phyloP scores from a whole-genome alignment of 2,888 invertebrate species.

The Calameuta pallipes region DNA sequence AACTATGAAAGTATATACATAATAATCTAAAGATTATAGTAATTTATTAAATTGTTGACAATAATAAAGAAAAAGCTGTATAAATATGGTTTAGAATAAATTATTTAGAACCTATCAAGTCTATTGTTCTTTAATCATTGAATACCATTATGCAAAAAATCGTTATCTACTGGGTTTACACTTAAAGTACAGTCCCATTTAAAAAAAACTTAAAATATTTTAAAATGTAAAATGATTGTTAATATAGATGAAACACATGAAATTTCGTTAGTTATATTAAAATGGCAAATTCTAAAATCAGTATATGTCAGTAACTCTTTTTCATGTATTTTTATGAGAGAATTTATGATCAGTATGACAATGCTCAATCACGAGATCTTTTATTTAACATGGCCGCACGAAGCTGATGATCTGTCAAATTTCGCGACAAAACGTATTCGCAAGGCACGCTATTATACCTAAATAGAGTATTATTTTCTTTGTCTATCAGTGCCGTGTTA shows the following conservation, averaged over 20 bases:
- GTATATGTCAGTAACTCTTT: not conserved
- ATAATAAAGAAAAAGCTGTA: not conserved
- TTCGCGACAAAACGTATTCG: not conserved
- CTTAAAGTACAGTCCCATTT: not conserved
- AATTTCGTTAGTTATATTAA: not conserved
- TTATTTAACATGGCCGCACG: conserved; percentile 7
- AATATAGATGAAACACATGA: not conserved
- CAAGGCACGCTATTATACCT: not conserved
- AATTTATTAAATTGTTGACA: not conserved
- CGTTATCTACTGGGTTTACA: not conserved
- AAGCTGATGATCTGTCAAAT: conserved; percentile 22
- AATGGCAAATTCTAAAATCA: not conserved
- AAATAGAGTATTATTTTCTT: not conserved
- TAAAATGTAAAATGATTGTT: not conserved
- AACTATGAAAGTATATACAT: not conserved
- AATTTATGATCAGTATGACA: not conserved
- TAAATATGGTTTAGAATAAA: not conserved
- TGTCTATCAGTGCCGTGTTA: not conserved
- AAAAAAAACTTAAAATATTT: not conserved
- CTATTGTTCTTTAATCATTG: not conserved
- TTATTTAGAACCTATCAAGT: not conserved
- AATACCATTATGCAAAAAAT: not conserved
- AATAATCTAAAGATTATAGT: not conserved
- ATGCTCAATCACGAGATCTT: not conserved
- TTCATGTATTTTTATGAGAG: not conserved